These are phyloP conservation scores for Alethe diademata DNA, from an alignment of 2,113 vertebrate species.

Conservation along the genomic window DNA sequence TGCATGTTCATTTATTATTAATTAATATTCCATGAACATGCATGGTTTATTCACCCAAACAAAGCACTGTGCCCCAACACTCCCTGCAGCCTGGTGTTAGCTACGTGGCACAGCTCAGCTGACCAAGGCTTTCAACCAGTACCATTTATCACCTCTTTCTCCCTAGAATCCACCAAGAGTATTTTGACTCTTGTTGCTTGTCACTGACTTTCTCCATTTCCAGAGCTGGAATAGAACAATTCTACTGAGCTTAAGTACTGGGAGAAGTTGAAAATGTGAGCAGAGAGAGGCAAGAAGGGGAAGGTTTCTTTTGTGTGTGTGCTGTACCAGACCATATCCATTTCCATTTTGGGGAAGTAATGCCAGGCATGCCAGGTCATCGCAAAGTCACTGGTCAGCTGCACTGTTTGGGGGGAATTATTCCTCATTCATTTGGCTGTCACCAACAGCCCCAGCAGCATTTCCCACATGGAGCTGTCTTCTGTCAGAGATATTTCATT, in stretches of 20 bases:
- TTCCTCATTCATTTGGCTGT: background rate
- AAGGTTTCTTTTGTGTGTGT: background rate
- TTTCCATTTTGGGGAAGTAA: background rate
- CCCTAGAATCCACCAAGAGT: background rate
- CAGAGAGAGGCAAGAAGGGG: background rate
- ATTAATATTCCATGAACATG: slow-evolving; percentile 72
- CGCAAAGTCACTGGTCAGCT: background rate
- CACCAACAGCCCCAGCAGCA: background rate
- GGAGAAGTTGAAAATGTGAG: background rate
- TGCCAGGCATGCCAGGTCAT: background rate
- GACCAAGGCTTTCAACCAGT: background rate
- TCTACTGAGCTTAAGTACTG: background rate
- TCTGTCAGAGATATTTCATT: background rate
- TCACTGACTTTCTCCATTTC: background rate
- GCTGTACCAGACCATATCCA: background rate
- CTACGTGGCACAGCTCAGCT: background rate
- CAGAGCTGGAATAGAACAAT: background rate
- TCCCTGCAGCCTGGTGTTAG: background rate
- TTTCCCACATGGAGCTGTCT: background rate
- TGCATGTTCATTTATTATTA: slow-evolving; percentile 68
- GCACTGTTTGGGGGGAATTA: background rate
- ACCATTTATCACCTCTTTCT: background rate
- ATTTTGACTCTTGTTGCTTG: background rate
- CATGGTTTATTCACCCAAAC: slow-evolving; percentile 68
- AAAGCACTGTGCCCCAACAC: background rate